Evolutionary conservation across 2,888 invertebrate genomes (phyloP), one percentile per base, ranked within the genome.

Genomic region (Amblyjoppa proteus): DNA sequence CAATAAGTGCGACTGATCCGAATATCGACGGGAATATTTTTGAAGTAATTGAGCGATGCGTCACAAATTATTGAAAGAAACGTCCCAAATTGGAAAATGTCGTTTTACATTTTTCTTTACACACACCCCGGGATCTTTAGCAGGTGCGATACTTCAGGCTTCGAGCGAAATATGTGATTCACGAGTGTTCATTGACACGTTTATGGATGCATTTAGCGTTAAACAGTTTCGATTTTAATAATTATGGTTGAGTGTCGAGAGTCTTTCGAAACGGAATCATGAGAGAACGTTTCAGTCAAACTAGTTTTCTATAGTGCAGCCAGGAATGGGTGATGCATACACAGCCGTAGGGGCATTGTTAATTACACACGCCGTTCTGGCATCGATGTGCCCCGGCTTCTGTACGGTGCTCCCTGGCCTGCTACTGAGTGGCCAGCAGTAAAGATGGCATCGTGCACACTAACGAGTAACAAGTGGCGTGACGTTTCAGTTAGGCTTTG

Each of bases 401-500:
- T 85, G 88, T 85, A 87, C 85, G 88, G 76, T 83, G 79, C 83
- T 86, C 85, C 31, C 61, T 74, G 80, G 80, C 61, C 82, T 68
- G 82, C 80, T 79, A 77, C 66, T 81, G 85, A 79, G 83, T 80
- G 76, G 85, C 88, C 87, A 87, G 83, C 87, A 87, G 89, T 88
- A 91, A 91, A 93, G 92, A 92, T 92, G 92, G 91, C 92, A 93
- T 93, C 93, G 91, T 91, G 90, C 91, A 91, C 91, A 91, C 91
- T 91, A 91, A 91, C 91, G 90, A 91, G 91, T 91, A 92, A 92
- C 92, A 92, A 91, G 92, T 92, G 91, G 89, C 91, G 90, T 92
- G 90, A 93, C 91, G 92, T 92, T 93, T 93, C 92, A 91, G 92
- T 93, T 91, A 92, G 89, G 90, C 91, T 90, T 91, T 90, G 85